These are phyloP conservation scores for Triplophysa dalaica DNA, from an alignment of 2,113 vertebrate species.

Conservation along the genomic window DNA sequence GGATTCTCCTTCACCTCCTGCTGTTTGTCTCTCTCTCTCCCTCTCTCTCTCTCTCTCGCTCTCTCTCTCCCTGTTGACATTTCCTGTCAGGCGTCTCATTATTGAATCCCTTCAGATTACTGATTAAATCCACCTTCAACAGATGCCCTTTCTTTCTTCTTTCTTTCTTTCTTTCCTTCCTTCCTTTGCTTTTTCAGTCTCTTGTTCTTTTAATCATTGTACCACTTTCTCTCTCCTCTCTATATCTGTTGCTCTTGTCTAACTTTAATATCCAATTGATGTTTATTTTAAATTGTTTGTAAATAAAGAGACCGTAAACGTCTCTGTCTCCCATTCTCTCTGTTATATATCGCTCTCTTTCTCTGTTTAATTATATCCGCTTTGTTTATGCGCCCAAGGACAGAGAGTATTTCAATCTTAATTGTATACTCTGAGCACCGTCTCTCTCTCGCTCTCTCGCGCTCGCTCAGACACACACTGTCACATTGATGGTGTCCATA, in stretches of 20 bases:
- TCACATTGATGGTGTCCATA: constrained; percentile 63
- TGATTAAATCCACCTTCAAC: constrained; percentile 64
- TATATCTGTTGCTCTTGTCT: not conserved
- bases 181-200: constrained; percentile 1
- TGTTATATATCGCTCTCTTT: constrained; percentile 12
- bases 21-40: constrained; percentile 1
- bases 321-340: constrained; percentile 10
- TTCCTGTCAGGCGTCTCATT: constrained; percentile 74
- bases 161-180: not conserved
- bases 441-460: constrained; percentile 45
- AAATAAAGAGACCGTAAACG: too few species aligned
- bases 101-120: constrained; percentile 71
- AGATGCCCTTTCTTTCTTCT: not conserved
- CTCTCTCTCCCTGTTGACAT: constrained; percentile 66
- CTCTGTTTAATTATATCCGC: constrained; percentile 41
- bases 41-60: not conserved
- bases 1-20: constrained; percentile 3
- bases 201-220: not conserved
- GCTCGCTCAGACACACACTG: constrained; percentile 19
- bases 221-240: not conserved
- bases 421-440: constrained; percentile 68
- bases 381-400: constrained; percentile 62
- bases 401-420: constrained; percentile 68
- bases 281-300: too few species aligned
- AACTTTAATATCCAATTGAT: not conserved